These are phyloP conservation scores for Probosciger aterrimus DNA, from an alignment of 2,113 vertebrate genomes.

Conservation along the genomic window DNA sequence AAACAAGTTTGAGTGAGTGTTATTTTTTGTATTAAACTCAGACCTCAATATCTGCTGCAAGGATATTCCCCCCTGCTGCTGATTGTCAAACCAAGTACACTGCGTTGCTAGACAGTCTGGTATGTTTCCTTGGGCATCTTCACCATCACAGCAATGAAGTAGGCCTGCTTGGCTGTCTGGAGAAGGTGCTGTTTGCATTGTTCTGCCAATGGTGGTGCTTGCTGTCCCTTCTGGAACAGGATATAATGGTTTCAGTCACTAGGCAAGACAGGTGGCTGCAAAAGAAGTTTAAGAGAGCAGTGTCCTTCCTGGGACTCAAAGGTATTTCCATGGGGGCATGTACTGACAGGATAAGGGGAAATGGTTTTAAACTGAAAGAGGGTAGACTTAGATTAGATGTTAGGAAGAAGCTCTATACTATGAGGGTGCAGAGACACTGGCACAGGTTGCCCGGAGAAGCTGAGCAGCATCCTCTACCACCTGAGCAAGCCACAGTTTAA, in stretches of 20 bases:
- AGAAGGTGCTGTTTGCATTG: neutral
- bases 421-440: neutral
- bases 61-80: neutral
- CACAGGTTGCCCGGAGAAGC: neutral
- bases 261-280: neutral
- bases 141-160: neutral
- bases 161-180: neutral
- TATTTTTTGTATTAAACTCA: neutral
- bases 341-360: neutral
- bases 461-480: neutral
- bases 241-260: neutral
- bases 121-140: neutral
- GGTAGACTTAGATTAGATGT: neutral
- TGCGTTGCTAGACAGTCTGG: neutral
- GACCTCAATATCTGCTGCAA: neutral
- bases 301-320: neutral
- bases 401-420: neutral
- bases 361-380: neutral
- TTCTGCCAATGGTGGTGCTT: neutral
- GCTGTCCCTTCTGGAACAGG: neutral
- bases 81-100: neutral
- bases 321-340: neutral
- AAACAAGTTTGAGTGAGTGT: neutral
- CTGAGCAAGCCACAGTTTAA: neutral
- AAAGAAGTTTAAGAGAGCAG: neutral